Evolutionary conservation across 2,797 vertebrate genomes (phyloP).

Genomic region (Hyperoplus immaculatus): DNA sequence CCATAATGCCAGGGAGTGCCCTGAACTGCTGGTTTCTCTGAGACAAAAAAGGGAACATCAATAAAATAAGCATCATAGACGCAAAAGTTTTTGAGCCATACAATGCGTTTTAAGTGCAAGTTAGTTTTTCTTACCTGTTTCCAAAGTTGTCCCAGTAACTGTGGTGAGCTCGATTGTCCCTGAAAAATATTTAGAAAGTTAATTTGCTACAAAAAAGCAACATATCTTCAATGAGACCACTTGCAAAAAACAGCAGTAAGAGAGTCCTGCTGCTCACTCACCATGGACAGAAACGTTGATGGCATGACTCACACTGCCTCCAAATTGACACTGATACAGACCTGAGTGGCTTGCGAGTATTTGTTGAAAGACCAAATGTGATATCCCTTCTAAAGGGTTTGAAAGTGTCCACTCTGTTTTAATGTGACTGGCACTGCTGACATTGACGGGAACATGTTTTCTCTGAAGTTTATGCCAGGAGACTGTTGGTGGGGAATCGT

Average conservation of each 20-base stretch:
- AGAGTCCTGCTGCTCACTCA: conserved; percentile 33
- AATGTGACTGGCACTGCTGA: background rate
- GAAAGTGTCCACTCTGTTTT: fast-evolving
- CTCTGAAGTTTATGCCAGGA: conserved; percentile 28
- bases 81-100: background rate
- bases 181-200: conserved; percentile 18
- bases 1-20: fast-evolving
- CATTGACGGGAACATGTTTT: fast-evolving
- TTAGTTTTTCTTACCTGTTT: conserved; percentile 27
- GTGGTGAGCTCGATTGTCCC: background rate
- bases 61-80: background rate
- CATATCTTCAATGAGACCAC: background rate
- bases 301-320: fast-evolving
- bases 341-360: conserved; percentile 20
- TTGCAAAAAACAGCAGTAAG: background rate
- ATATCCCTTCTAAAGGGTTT: fast-evolving
- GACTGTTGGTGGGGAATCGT: background rate
- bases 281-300: conserved; percentile 48
- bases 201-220: background rate
- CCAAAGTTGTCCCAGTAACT: background rate
- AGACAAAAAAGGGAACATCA: background rate
- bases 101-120: background rate
- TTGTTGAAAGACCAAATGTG: conserved; percentile 23
- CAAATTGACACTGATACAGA: background rate
- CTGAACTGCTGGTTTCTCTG: background rate